Percentiles rank a stretch among this genome's conserved stretches.
Conservation (phyloP, 2,113 vertebrate genomes). For the Ceyx cyanopectus region DNA sequence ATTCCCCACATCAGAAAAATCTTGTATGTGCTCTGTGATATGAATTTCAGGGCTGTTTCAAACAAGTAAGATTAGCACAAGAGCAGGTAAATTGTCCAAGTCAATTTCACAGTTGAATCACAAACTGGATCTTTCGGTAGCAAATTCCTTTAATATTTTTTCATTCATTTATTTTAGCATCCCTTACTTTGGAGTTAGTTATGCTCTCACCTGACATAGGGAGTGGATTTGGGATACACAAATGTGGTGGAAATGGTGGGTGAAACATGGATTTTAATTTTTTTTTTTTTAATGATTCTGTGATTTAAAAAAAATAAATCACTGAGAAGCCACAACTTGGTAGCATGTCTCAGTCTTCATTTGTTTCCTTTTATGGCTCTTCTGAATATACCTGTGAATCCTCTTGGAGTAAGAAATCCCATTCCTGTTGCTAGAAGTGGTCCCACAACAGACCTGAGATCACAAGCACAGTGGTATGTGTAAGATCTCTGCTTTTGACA, state of each 20-base stretch:
- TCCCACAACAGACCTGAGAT: neutral
- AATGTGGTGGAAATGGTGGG: neutral
- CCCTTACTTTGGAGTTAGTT: neutral
- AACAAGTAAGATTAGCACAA: neutral
- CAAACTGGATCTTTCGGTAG: neutral
- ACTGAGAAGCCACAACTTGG: neutral
- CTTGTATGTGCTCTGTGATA: neutral
- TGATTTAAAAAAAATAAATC: neutral
- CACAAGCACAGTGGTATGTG: fast-evolving
- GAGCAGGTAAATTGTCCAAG: fast-evolving
- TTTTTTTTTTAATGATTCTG: neutral
- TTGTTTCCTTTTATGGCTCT: neutral
- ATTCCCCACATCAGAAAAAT: neutral
- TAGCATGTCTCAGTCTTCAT: neutral
- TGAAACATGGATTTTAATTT: neutral
- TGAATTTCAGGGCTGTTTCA: neutral
- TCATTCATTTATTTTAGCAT: fast-evolving
- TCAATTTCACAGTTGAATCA: neutral
- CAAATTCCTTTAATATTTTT: neutral
- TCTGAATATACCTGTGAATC: neutral
- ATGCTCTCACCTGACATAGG: fast-evolving
- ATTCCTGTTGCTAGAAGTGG: neutral
- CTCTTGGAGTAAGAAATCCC: neutral
- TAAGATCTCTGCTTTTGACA: neutral
- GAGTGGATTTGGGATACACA: neutral